Percentiles rank a stretch among this genome's conserved stretches.
These are phyloP conservation scores for Sparidentex hasta DNA, from an alignment of 2,797 vertebrate species.

Conservation along the genomic window DNA sequence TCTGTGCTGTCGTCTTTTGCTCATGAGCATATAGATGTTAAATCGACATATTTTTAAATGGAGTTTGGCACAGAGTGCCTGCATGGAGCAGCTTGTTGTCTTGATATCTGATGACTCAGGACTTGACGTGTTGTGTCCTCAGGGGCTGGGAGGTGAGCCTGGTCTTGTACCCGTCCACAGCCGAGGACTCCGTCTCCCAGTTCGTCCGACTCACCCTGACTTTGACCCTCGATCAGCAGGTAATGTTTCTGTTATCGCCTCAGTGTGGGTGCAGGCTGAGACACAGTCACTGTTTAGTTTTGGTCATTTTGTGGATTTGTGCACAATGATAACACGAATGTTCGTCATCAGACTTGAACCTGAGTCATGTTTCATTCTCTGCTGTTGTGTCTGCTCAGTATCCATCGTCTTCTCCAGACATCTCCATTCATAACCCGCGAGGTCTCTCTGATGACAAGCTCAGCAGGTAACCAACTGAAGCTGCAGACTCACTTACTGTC, in stretches of 20 bases:
- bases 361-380: neutral
- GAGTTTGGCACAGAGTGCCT: neutral
- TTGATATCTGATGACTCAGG: neutral
- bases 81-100: neutral
- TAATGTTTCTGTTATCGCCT: constrained; percentile 28
- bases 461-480: constrained; percentile 84
- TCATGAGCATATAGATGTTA: too few species aligned
- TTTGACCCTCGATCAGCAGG: constrained; percentile 89
- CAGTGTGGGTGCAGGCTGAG: neutral
- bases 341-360: neutral
- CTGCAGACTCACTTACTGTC: neutral
- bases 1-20: too few species aligned
- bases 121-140: constrained; percentile 19
- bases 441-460: constrained; percentile 96
- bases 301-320: neutral
- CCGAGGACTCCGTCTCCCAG: constrained; percentile 92
- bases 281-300: too few species aligned
- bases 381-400: constrained; percentile 82
- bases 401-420: constrained; percentile 88
- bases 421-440: constrained; percentile 91
- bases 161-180: constrained; percentile 93
- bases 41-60: neutral
- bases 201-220: constrained; percentile 93
- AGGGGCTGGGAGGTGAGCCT: constrained; percentile 92
- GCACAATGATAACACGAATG: neutral